phyloP scores from a whole-genome alignment of 2,888 invertebrate species.

The Galeruca laticollis region DNA sequence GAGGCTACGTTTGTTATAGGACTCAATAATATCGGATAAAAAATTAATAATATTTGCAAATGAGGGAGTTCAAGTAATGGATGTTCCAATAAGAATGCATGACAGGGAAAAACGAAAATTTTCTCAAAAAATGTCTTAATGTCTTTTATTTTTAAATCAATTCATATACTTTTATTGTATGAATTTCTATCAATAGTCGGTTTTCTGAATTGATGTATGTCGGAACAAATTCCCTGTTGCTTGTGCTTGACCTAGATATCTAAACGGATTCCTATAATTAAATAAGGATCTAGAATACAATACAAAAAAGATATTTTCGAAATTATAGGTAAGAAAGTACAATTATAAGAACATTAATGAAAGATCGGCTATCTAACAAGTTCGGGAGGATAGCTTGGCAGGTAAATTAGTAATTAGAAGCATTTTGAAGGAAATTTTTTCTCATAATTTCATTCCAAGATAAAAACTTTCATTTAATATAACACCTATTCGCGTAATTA shows the following conservation, averaged over 20 bases:
- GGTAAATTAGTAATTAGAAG: neutral
- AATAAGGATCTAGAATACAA: neutral
- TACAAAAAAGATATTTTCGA: constrained; percentile 17
- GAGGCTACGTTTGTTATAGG: no score
- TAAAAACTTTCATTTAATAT: neutral
- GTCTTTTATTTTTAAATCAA: no score
- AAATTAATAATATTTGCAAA: no score
- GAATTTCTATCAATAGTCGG: no score
- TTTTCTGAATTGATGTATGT: no score
- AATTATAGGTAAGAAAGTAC: constrained; percentile 25
- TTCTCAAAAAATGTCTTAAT: no score
- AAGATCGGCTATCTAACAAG: constrained; percentile 10
- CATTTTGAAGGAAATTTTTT: neutral
- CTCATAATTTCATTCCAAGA: neutral
- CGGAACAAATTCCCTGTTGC: no score
- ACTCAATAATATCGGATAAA: no score
- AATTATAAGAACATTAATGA: constrained; percentile 30
- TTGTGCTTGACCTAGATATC: neutral
- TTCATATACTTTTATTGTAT: no score
- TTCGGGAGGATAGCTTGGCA: neutral
- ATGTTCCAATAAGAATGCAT: no score
- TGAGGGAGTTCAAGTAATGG: no score
- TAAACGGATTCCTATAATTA: neutral
- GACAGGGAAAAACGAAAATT: no score
- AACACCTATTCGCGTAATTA: neutral